Base-by-base conservation (phyloP, 2,797 vertebrate genomes). In the Garrulus glandarius region DNA sequence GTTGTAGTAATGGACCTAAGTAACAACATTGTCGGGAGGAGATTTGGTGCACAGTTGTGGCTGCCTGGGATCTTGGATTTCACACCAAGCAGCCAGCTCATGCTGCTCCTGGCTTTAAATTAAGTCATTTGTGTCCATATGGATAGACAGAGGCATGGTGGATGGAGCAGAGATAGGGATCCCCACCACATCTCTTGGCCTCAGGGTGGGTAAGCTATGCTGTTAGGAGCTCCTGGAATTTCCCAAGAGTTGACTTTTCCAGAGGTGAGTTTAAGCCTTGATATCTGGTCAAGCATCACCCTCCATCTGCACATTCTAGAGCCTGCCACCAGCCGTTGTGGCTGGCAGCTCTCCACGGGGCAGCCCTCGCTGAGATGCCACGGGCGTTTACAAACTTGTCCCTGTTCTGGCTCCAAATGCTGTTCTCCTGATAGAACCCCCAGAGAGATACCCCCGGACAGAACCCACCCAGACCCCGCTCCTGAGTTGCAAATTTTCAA, bases 1-100 rank as follows among this genome's bases (percentile, higher is more conserved):
- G 78, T 91, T 94, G 84, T 82, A 91, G 86, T 68, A 91, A 89
- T 61, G 64, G 64, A 92, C 71, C 91, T 83, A 76, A 72, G 83
- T 82, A 93, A 95, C 50, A 74, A 87, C 64, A 32, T 60, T 79
- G 86, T 84, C 78, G 41, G 82, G 71, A 93, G 50, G 74, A 87
- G 78, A 68, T 82, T 85, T 79, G 75, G 75, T 70, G 68, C 47
- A 5, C 4, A 7, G 76, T 27, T 77, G 67, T 71, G 76, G 93
- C 75, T 74, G 85, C 80, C 70, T 53, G 55, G 26, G 63, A 70
- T 89, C 93, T 84, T 92, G 78, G 67, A 61, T 95, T 91, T 91
- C 94, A 84, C 68, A 63, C 84, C 74, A 60, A 86, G 86, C 65
- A 64, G 70, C 49, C 78, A 20, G 46, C 92, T 92, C 61, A 0